A percentile compares a stretch with the other conserved stretches of the same genome.
Conservation (phyloP, 2,888 invertebrate genomes). For the Protodeltote pygarga region DNA sequence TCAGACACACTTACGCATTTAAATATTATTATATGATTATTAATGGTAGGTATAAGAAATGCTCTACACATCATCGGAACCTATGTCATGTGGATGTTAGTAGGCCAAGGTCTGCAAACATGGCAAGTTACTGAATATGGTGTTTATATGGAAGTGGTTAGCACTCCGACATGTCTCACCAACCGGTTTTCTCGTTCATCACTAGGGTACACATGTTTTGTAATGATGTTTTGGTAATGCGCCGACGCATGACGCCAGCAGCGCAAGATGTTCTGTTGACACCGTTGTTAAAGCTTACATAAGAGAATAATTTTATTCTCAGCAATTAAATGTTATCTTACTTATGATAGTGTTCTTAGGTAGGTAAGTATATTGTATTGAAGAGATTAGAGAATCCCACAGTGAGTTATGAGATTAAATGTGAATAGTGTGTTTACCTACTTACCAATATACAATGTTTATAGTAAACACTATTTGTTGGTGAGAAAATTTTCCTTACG, state of each 20-base stretch:
- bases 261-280: constrained; percentile 17
- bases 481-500: no score
- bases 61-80: constrained; percentile 18
- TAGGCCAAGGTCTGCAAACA: constrained; percentile 38
- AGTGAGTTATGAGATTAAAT: no score
- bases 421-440: no score
- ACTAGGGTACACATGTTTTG: constrained; percentile 30
- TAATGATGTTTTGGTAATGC: constrained; percentile 23
- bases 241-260: no score
- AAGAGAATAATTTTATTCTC: neutral
- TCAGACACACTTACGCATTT: no score
- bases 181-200: constrained; percentile 39
- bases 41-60: neutral
- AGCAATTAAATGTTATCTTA: constrained; percentile 1
- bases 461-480: no score
- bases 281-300: constrained; percentile 9
- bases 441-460: no score
- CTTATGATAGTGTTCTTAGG: neutral
- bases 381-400: neutral
- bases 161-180: constrained; percentile 16
- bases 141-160: constrained; percentile 28
- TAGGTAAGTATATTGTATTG: neutral
- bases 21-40: no score
- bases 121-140: constrained; percentile 28
- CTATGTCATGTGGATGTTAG: constrained; percentile 18